These are phyloP conservation scores for Catagonus wagneri DNA, from an alignment of 2,113 vertebrate species.

Conservation along the genomic window DNA sequence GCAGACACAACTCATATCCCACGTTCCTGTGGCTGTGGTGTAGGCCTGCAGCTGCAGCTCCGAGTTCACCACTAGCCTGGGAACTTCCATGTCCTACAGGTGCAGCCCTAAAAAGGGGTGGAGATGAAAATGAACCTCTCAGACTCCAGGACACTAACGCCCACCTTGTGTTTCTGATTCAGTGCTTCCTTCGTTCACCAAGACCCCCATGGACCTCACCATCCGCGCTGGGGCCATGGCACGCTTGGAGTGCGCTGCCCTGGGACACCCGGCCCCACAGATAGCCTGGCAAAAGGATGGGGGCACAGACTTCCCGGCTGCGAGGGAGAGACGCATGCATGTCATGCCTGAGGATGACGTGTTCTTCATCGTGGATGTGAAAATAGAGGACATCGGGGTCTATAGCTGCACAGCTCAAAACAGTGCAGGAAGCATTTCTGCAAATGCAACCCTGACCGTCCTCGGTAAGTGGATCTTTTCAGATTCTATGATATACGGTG, in stretches of 20 bases:
- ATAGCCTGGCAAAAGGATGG: constrained; percentile 99
- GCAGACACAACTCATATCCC: too few species aligned
- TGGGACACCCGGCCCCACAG: constrained; percentile 95
- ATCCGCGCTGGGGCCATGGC: constrained; percentile 94
- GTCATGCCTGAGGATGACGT: constrained; percentile 99
- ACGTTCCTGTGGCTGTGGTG: too few species aligned
- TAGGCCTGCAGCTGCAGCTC: too few species aligned
- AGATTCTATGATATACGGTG: rapidly evolving
- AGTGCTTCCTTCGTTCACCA: constrained; percentile 98
- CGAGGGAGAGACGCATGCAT: constrained; percentile 97
- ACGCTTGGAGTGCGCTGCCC: constrained; percentile 94
- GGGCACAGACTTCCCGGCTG: constrained; percentile 97
- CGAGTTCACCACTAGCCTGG: too few species aligned
- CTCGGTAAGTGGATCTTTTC: constrained; percentile 88
- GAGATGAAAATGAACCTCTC: not conserved
- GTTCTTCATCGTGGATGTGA: constrained; percentile 97
- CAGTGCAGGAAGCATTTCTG: constrained; percentile 94
- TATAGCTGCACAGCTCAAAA: constrained; percentile 99
- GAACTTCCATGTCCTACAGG: too few species aligned
- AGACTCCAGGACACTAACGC: rapidly evolving
- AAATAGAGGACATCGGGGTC: constrained; percentile 95
- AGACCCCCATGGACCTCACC: constrained; percentile 96
- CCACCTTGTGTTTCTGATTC: not conserved
- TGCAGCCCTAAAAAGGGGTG: too few species aligned
- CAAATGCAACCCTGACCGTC: constrained; percentile 96